Evolutionary conservation across 2,888 invertebrate genomes (phyloP), one percentile per base, ranked within the genome.

Genomic region (Lymantria monacha): DNA sequence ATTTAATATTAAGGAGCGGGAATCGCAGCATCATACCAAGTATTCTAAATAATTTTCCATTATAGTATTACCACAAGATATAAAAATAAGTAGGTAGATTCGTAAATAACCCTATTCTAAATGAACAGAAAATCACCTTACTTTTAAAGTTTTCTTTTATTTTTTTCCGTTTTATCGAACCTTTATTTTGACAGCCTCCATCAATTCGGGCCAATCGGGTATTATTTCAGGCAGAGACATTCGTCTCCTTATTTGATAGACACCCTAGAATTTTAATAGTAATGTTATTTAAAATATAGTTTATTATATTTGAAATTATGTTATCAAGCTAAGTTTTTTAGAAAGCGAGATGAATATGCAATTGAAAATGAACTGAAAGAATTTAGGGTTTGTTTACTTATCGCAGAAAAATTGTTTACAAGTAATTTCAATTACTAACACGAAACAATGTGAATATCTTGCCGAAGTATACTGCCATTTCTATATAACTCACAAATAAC

Each of bases 141-240:
- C 44, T 66, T 81, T 82, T 65, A 70, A 56, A 57, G 78, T 70
- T 78, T 72, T n/a, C 63, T 87, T 89, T 84, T n/a, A n/a, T n/a
- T 83, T 66, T 47, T 68, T 57, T 79, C 76, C 77, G 76, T 81
- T 85, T 90, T 83, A 92, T 88, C 94, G 93, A 94, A 94, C 94
- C 94, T 94, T 94, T 87, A 90, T 88, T 92, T 92, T 93, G 83
- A 92, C 92, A 90, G 92, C 87, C 86, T 92, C 92, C 87, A 92
- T 88, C 87, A 96, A 94, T 74, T 84, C 93, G 79, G 96, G 96
- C 95, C 95, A 96, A 92, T 96, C 96, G 76, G 94, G 94, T 85
- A 96, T 94, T 81, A 95, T 85, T 91, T 94, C 94, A 80, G 92
- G 92, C 68, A 94, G 92, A 88, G 94, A 93, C 90, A 93, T 93